These are phyloP conservation scores for Dryomyza anilis DNA, from an alignment of 2,888 invertebrate species.

Conservation along the genomic window DNA sequence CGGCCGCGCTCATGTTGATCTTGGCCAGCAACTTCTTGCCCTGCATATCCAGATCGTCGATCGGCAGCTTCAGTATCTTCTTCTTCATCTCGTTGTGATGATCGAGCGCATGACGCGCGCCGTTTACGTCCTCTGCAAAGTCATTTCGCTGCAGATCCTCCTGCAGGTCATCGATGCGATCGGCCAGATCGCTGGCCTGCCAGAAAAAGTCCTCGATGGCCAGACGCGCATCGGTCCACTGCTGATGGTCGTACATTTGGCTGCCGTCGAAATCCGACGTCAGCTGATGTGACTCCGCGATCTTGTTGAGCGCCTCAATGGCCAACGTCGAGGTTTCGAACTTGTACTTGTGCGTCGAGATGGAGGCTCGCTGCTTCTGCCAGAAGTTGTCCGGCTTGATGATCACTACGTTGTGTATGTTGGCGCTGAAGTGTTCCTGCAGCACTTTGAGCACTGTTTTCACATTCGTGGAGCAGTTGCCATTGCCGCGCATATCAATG, in stretches of 20 bases:
- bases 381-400: conserved; percentile 99
- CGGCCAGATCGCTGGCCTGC: conserved; percentile 92
- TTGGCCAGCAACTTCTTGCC: conserved; percentile 70
- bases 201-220: conserved; percentile 95
- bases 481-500: conserved; percentile 94
- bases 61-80: conserved; percentile 89
- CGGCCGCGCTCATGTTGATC: conserved; percentile 47
- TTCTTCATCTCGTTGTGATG: conserved; percentile 93
- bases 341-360: conserved; percentile 97
- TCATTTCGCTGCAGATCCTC: conserved; percentile 92
- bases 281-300: conserved; percentile 90
- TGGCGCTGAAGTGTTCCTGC: conserved; percentile 93
- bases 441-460: conserved; percentile 97
- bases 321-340: conserved; percentile 99
- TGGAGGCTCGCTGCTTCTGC: conserved; percentile 98
- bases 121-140: conserved; percentile 92
- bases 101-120: conserved; percentile 90
- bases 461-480: conserved; percentile 83
- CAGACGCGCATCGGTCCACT: conserved; percentile 94
- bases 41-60: conserved; percentile 90
- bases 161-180: conserved; percentile 89
- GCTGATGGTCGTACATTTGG: conserved; percentile 92
- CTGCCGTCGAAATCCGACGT: conserved; percentile 94
- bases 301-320: conserved; percentile 90
- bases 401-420: conserved; percentile 92